Base-by-base conservation (phyloP, 2,888 invertebrate species). In the Crocallis elinguaria region DNA sequence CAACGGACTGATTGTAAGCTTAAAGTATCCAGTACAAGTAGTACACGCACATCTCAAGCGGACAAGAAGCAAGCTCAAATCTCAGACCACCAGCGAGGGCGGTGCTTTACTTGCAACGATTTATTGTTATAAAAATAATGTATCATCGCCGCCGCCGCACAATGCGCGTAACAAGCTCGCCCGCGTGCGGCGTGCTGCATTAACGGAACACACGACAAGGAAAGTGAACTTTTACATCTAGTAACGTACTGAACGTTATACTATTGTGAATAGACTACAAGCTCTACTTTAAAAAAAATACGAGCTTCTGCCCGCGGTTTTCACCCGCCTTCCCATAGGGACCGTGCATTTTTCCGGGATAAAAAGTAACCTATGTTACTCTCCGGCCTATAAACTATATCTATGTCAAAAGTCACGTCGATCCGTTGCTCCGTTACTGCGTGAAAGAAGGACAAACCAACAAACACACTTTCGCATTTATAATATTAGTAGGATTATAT, bases 61-160 rank as follows among this genome's bases (percentile, higher is more conserved):
- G 39, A 39, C 49, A 58, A 55, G 52, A 39, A 38, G 12, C 30
- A 9, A 9, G 39, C 36, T 43, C 37, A 12, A 19, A 29, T 25
- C 30, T 33, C 16, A 71, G 88, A 86, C 90, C 89, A 90, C 90
- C 90, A 75, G 77, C 69, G 82, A 73, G 71, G 80, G 75, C 83
- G 82, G 87, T 89, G 87, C 86, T 86, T 88, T 89, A 88, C 89
- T 86, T 85, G 78, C 85, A 79, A 83, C 86, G 87, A 90, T 90
- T 91, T 90, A 91, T 91, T 91, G 87, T 90, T 89, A 91, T 88
- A 90, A 90, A 90, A 90, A 90, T 90, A 90, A 91, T 90, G 89
- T 89, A 89, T 90, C 89, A 89, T 89, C 87, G 85, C 72, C 74
- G 85, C 72, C 74, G 77, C 73, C 73, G 79, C 78, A 88, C 88